Evolutionary conservation across 2,797 vertebrate genomes (phyloP), one percentile per base, ranked within the genome.

Genomic region (Myotis planiceps): DNA sequence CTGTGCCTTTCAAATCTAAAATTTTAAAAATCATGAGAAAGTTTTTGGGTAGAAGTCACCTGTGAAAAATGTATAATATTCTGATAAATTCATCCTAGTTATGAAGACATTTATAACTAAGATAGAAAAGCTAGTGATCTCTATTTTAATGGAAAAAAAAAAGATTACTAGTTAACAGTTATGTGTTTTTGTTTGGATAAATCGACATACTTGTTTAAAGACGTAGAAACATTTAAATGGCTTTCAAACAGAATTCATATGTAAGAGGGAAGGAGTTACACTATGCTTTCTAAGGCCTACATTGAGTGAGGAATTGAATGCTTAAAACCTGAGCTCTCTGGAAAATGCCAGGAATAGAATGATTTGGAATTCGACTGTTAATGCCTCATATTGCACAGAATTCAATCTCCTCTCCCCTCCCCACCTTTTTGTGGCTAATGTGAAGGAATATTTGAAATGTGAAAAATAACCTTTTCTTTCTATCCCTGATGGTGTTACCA

Each of bases 401-500:
- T 60, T 87, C 19, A 29, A 42, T 53, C 25, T 16, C 16, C 18
- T 65, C 71, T 39, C 47, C 21, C 39, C 21, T 29, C 2, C 37
- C 37, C 47, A 5, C 58, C 21, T 81, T 66, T 87, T 42, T 65
- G 45, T 86, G 32, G 68, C 45, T 82, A 66, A 94, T 85, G 47
- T 58, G 32, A 91, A 16, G 32, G 15, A 94, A 65, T 79, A 95
- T 88, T 68, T 93, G 87, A 94, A 94, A 96, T 88, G 71, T 88
- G 76, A 96, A 92, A 96, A 96, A 87, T 94, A 95, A 90, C 65
- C 58, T 90, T 49, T 79, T 80, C 74, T 76, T 55, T 55, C 68
- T 79, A 7, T 89, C 51, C 79, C 88, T 92, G 72, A 92, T 94
- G 87, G 86, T 94, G 80, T 82, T 72, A 89, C 88, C 95, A 98